Base-by-base conservation (phyloP, 2,888 invertebrate species). In the Aphrophora alni region DNA sequence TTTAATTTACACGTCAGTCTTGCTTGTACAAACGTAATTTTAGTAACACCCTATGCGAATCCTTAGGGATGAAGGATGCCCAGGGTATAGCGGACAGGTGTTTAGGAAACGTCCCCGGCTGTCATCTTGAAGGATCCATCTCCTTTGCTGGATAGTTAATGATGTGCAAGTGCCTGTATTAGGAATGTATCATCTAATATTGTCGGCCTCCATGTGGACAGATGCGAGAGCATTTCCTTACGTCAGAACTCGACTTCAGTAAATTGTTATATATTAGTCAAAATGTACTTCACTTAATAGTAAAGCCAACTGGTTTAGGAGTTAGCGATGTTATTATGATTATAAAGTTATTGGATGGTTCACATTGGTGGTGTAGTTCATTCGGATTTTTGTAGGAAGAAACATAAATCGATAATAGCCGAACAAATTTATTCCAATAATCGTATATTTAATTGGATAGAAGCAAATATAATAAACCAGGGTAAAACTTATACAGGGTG, bases 91-190 rank as follows among this genome's bases (percentile, higher is more conserved):
- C 59, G 59, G 59, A 59, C 59, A 59, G 59, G 59, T 59, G 59
- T 44, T 44, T 44, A 44, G 44, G 44, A 14, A 44, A 44, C 44
- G 44, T 44, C 44, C 14, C 44, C 14, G 17, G 44, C 44, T 44
- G 44, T 59, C 59, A 59, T 59, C 59, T 59, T 14, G 59, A 59
- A 59, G 59, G 59, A 59, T 59, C 59, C 59, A 59, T 59, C 59
- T 59, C 59, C 59, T 59, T 44, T 0, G 21, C 21, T 3, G 59
- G 59, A 21, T 59, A 59, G 59, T 59, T 59, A 59, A 59, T 59
- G 59, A 59, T 59, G 59, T 59, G n/a, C 59, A 59, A 59, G 59
- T 59, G 21, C 59, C 14, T 59, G 59, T 59, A 59, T 21, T 59
- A 59, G 21, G 59, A 59, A 59, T 59, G 59, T 59, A 59, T 59